Conservation (phyloP, 2,888 invertebrate genomes). For the Thymelicus sylvestris region DNA sequence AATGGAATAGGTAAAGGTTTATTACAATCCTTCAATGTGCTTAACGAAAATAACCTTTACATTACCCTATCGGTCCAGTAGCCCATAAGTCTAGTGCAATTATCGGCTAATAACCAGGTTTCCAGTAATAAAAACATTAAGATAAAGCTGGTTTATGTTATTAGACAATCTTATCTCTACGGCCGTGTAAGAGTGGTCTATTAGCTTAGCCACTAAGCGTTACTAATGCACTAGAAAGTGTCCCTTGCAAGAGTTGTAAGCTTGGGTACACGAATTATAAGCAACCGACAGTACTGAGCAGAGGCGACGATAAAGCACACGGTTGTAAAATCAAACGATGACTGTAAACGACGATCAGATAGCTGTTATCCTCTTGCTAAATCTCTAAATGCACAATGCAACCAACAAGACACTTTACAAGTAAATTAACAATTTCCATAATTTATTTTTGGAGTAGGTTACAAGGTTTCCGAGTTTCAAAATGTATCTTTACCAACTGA, state of each 20-base stretch:
- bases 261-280: constrained; percentile 11
- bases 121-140: constrained; percentile 39
- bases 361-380: not conserved
- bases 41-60: constrained; percentile 21
- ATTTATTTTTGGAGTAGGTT: not conserved
- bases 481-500: too few species aligned
- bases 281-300: not conserved
- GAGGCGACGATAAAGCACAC: not conserved
- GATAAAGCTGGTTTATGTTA: constrained; percentile 37
- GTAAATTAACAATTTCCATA: not conserved
- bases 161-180: constrained; percentile 37
- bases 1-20: not conserved
- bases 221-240: constrained; percentile 47
- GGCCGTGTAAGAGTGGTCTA: constrained; percentile 34
- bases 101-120: constrained; percentile 37
- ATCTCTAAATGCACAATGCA: not conserved
- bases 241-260: constrained; percentile 32
- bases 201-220: constrained; percentile 28
- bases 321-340: constrained; percentile 4
- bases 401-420: not conserved
- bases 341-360: not conserved
- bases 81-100: constrained; percentile 33
- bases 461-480: too few species aligned
- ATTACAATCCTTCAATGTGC: not conserved
- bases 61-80: constrained; percentile 33